phyloP scores from a whole-genome alignment of 2,888 invertebrate genomes.

The Bombyx huttoni region DNA sequence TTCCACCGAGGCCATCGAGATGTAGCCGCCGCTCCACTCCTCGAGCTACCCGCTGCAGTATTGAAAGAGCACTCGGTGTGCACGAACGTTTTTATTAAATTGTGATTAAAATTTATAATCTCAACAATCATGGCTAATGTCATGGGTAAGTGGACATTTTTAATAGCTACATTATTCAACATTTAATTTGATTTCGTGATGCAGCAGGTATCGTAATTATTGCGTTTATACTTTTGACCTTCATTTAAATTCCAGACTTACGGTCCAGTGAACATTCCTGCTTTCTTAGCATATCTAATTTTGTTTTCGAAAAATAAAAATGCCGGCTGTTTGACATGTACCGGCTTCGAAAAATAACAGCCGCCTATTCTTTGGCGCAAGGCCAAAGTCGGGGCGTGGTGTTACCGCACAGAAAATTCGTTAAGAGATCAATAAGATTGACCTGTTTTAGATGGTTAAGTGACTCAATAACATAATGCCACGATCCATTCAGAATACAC shows the following conservation, averaged over 20 bases:
- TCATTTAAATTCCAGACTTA: not conserved
- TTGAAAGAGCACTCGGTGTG: constrained; percentile 33
- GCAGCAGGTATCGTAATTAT: not conserved
- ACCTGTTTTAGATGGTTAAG: not conserved
- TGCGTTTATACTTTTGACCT: not conserved
- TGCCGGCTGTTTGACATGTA: constrained; percentile 17
- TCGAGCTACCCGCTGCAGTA: constrained; percentile 23
- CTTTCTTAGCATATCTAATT: constrained; percentile 3
- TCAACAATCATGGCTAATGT: constrained; percentile 49
- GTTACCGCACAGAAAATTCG: constrained; percentile 21
- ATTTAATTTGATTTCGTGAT: not conserved
- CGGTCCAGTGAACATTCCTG: not conserved
- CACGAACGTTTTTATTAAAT: constrained; percentile 22
- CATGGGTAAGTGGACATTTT: constrained; percentile 41
- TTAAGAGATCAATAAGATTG: constrained; percentile 11
- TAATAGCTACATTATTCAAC: not conserved
- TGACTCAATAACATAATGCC: not conserved
- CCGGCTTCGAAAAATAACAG: constrained; percentile 28
- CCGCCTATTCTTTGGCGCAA: constrained; percentile 47
- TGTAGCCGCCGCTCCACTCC: constrained; percentile 13
- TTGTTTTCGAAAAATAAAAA: constrained; percentile 3
- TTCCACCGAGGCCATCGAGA: constrained; percentile 20
- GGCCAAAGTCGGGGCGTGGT: constrained; percentile 47
- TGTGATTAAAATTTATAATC: constrained; percentile 22
- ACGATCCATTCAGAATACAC: not conserved